Conservation (phyloP, 2,888 invertebrate species). For the Neoscelio sp. region DNA sequence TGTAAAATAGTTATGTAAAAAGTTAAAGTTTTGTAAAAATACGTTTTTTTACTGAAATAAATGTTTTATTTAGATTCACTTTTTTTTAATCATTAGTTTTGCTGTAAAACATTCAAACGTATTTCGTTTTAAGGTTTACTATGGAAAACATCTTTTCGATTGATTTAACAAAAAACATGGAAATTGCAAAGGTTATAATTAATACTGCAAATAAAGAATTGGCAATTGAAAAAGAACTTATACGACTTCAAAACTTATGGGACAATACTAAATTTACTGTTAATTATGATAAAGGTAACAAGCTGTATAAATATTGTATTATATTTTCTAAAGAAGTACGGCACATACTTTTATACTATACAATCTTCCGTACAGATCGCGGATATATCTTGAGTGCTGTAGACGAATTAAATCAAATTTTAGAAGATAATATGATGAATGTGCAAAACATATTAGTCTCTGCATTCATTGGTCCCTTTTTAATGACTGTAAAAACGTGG, state of each 20-base stretch:
- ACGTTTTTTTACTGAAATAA: too few relatives aligned
- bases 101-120: too few relatives aligned
- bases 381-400: constrained; percentile 92
- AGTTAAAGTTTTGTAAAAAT: too few relatives aligned
- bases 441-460: constrained; percentile 96
- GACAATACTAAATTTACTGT: constrained; percentile 87
- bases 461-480: constrained; percentile 95
- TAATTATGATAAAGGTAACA: constrained; percentile 85
- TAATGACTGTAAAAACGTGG: constrained; percentile 92
- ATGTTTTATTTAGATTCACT: too few relatives aligned
- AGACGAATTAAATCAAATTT: constrained; percentile 91
- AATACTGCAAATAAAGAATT: constrained; percentile 95
- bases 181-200: constrained; percentile 93
- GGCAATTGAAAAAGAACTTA: constrained; percentile 93
- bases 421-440: constrained; percentile 96
- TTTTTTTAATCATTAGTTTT: too few relatives aligned
- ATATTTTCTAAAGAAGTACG: too few relatives aligned
- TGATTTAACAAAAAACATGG: constrained; percentile 94
- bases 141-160: constrained; percentile 96
- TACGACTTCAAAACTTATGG: constrained; percentile 92
- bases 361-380: constrained; percentile 85
- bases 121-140: constrained; percentile 86
- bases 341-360: background rate
- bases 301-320: background rate
- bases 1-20: too few relatives aligned